Base-by-base conservation (phyloP, 2,797 vertebrate species). In the Lateolabrax maculatus region DNA sequence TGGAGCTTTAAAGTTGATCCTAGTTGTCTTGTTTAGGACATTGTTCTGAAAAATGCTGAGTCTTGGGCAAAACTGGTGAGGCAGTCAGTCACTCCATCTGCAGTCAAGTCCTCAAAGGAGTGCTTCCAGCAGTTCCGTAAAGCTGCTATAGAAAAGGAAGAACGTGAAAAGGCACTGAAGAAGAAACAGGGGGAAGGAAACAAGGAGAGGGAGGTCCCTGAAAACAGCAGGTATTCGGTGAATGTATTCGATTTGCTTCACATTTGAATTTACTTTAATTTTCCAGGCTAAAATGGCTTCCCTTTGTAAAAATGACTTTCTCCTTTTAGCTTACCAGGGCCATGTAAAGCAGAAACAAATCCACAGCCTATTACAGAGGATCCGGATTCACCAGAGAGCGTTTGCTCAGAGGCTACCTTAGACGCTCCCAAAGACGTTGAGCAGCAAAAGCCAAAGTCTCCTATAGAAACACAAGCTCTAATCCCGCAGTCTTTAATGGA, bases 41-140 rank as follows among this genome's bases (percentile, higher is more conserved):
- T 96, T 79, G 93, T 95, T 71, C 70, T 96, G 66, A 97, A 96
- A 92, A 96, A 96, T 74, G 92, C 88, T 1, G 93, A 95, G 78
- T 97, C 96, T 23, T 99, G 98, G 98, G 95, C 94, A 25, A 96
- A 68, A 79, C 92, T 98, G 53, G 96, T 94, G 80, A 97, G 94
- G 85, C 85, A 87, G 0, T 93, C 95, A 5, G 84, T 87, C 60
- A 61, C 85, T 55, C 88, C 95, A 6, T 60, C 93, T 69, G 74
- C 94, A 0, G 90, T 96, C 78, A 98, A 97, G 85, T 93, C 97
- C 0, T 98, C 97, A 6, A 96, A 93, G 69, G 95, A 97, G 81
- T 96, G 94, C 83, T 99, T 99, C 90, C 95, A 96, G 84, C 93
- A 95, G 25, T 99, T 98, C 84, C 96, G 94, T 64, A 96, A 96